These are phyloP conservation scores for Mylabris phalerata DNA, from an alignment of 1,140 invertebrate species.

Conservation along the genomic window DNA sequence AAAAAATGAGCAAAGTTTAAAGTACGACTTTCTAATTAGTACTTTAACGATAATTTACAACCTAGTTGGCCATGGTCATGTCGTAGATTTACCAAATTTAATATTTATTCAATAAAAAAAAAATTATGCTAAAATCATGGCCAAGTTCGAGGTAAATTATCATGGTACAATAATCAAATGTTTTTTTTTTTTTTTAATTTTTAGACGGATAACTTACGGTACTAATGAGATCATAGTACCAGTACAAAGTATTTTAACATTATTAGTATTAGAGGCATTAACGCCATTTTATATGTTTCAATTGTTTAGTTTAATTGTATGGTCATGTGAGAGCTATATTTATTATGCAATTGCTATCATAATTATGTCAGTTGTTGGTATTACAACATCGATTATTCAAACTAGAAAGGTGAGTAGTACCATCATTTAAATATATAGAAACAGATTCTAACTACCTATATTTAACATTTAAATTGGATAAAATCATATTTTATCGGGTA, in stretches of 20 bases:
- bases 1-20: constrained; percentile 45
- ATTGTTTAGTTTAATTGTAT: constrained; percentile 75
- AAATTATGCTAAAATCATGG: not conserved
- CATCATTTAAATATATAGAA: not conserved
- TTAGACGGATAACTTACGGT: constrained; percentile 69
- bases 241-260: constrained; percentile 59
- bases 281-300: constrained; percentile 97
- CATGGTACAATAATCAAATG: no score
- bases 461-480: not conserved
- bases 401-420: constrained; percentile 61
- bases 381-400: constrained; percentile 74
- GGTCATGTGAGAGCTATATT: constrained; percentile 73
- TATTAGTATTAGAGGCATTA: constrained; percentile 73
- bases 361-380: constrained; percentile 79
- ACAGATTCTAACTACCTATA: not conserved
- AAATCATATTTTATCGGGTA: no score
- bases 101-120: not conserved
- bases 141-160: not conserved
- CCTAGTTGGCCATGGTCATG: no score
- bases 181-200: constrained; percentile 13
- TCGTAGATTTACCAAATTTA: no score
- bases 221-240: constrained; percentile 74
- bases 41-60: no score
- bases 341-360: constrained; percentile 84
- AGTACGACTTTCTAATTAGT: constrained; percentile 32